A percentile compares a stretch with the other conserved stretches of the same genome.
Conservation (phyloP, 2,797 vertebrate species). For the Salmo trutta region DNA sequence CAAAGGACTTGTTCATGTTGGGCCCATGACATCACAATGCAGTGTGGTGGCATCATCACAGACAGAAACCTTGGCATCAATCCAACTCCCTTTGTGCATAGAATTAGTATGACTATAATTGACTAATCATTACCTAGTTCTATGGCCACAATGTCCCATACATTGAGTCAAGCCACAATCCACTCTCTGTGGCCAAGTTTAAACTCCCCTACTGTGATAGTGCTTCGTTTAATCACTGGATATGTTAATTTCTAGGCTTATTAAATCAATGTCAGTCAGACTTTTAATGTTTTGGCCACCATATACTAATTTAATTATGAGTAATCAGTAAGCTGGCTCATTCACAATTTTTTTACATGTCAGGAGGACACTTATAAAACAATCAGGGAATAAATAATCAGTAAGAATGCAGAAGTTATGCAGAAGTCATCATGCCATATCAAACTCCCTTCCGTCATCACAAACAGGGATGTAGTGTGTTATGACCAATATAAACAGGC, state of each 20-base stretch:
- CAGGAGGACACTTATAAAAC: background rate
- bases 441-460: background rate
- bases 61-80: background rate
- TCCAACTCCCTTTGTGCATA: background rate
- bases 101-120: background rate
- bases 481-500: background rate
- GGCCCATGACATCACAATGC: conserved; percentile 8
- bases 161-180: background rate
- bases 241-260: too few relatives aligned
- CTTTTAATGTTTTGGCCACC: background rate
- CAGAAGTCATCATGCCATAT: background rate
- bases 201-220: background rate
- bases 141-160: background rate
- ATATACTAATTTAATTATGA: too few relatives aligned
- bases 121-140: background rate
- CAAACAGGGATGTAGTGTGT: background rate
- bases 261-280: background rate
- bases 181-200: background rate
- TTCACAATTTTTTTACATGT: background rate
- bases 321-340: too few relatives aligned
- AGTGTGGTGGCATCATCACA: background rate
- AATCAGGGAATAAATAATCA: background rate
- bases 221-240: background rate
- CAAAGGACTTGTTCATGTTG: background rate
- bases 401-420: too few relatives aligned